Percentiles rank a stretch among this genome's conserved stretches.
phyloP scores from a whole-genome alignment of 2,113 vertebrate species.

The Pseudolaguvia tuberculata region DNA sequence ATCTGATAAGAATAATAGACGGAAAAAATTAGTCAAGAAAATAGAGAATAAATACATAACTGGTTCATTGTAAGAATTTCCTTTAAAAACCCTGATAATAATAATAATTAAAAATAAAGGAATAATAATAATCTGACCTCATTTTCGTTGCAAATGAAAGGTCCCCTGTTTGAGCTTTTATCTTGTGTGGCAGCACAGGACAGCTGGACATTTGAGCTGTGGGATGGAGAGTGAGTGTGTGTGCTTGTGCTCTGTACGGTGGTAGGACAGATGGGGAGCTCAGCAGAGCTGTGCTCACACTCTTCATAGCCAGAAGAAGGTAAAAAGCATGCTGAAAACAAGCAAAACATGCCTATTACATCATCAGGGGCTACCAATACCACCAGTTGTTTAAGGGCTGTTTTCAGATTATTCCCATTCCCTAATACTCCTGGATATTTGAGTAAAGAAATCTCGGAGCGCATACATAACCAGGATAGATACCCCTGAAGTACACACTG shows the following conservation, averaged over 20 bases:
- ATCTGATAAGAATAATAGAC: too few relatives aligned
- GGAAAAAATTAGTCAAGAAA: not conserved
- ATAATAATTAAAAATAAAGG: not conserved
- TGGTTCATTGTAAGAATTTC: too few relatives aligned
- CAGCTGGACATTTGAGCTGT: conserved; percentile 26
- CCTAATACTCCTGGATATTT: not conserved
- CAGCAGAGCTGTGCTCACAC: conserved; percentile 37
- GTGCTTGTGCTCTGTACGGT: conserved; percentile 6
- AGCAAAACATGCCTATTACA: not conserved
- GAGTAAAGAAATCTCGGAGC: not conserved
- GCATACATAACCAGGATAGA: too few relatives aligned
- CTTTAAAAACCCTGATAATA: too few relatives aligned
- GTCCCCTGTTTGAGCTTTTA: not conserved
- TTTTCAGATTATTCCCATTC: not conserved
- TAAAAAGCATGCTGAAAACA: conserved; percentile 31
- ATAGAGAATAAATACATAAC: not conserved
- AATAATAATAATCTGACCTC: conserved; percentile 22
- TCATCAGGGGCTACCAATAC: not conserved
- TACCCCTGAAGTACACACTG: not conserved
- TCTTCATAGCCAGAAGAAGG: conserved; percentile 30
- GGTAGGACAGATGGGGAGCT: conserved; percentile 15
- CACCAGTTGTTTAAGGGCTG: not conserved
- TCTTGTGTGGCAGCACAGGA: conserved; percentile 21
- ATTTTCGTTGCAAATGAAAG: conserved; percentile 36
- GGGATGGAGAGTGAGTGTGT: conserved; percentile 1